Conservation (phyloP, 2,113 vertebrate genomes). For the Hemicordylus capensis region DNA sequence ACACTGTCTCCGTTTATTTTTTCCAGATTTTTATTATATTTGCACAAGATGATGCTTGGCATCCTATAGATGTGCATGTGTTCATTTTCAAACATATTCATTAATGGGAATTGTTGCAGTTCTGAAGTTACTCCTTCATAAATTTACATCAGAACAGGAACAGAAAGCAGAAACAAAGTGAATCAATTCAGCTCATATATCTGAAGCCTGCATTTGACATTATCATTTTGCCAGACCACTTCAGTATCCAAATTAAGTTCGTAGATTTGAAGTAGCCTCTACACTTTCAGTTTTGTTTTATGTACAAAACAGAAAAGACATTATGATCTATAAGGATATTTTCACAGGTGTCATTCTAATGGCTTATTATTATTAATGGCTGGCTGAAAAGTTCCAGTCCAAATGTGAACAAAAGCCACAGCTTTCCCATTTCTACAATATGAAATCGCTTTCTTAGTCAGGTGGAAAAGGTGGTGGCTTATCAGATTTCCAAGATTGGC, state of each 20-base stretch:
- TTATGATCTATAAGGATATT: not conserved
- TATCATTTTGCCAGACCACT: not conserved
- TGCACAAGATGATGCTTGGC: not conserved
- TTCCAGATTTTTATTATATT: not conserved
- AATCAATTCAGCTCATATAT: not conserved
- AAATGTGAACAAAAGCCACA: not conserved
- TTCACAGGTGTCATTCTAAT: not conserved
- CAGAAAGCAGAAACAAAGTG: not conserved
- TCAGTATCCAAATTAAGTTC: not conserved
- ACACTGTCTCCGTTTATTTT: not conserved
- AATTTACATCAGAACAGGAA: not conserved
- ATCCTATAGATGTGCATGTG: not conserved
- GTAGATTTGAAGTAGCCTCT: not conserved
- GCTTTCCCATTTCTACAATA: too few relatives aligned
- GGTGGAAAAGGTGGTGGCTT: too few relatives aligned
- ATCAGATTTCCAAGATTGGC: not conserved
- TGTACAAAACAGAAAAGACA: not conserved
- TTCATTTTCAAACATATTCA: not conserved
- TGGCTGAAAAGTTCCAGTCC: not conserved
- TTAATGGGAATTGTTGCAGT: not conserved
- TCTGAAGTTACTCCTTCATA: not conserved
- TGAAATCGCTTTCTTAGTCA: not conserved
- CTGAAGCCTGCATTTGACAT: not conserved
- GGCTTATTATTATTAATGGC: not conserved
- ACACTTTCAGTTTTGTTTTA: not conserved